Conservation (phyloP, 2,888 invertebrate species). For the Ornithoptera alexandrae region DNA sequence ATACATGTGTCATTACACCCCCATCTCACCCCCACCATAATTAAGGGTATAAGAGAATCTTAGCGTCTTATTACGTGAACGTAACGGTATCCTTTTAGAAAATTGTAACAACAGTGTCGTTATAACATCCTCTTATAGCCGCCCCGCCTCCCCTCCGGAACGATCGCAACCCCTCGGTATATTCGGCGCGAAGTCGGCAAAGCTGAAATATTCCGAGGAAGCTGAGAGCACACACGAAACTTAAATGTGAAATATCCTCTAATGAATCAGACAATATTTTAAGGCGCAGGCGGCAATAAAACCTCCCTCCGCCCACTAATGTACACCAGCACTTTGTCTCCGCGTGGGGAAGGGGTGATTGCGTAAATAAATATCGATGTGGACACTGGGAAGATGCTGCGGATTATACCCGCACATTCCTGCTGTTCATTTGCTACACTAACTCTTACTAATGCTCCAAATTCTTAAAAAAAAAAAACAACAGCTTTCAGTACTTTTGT, state of each 20-base stretch:
- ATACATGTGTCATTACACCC: constrained; percentile 78
- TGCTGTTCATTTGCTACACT: too few species aligned
- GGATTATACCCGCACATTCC: too few species aligned
- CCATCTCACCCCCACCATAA: constrained; percentile 63
- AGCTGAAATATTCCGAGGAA: constrained; percentile 56
- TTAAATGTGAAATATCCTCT: constrained; percentile 79
- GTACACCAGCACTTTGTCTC: constrained; percentile 76
- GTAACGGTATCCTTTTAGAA: constrained; percentile 79
- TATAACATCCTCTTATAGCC: constrained; percentile 39
- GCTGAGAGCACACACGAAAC: constrained; percentile 71
- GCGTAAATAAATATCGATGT: constrained; percentile 74
- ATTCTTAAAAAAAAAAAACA: too few species aligned
- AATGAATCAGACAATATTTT: constrained; percentile 81
- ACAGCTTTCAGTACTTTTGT: too few species aligned
- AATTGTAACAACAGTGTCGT: constrained; percentile 76
- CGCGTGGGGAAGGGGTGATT: constrained; percentile 66
- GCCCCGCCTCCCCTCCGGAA: constrained; percentile 50
- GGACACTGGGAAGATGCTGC: constrained; percentile 46
- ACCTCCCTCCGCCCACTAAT: constrained; percentile 72
- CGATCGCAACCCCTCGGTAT: constrained; percentile 64
- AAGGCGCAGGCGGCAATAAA: constrained; percentile 77
- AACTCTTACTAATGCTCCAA: too few species aligned
- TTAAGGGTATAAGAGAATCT: constrained; percentile 80
- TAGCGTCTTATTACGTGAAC: constrained; percentile 79
- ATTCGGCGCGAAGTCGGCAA: constrained; percentile 59